Conservation (phyloP, 2,113 vertebrate genomes). For the Bombycilla garrulus region DNA sequence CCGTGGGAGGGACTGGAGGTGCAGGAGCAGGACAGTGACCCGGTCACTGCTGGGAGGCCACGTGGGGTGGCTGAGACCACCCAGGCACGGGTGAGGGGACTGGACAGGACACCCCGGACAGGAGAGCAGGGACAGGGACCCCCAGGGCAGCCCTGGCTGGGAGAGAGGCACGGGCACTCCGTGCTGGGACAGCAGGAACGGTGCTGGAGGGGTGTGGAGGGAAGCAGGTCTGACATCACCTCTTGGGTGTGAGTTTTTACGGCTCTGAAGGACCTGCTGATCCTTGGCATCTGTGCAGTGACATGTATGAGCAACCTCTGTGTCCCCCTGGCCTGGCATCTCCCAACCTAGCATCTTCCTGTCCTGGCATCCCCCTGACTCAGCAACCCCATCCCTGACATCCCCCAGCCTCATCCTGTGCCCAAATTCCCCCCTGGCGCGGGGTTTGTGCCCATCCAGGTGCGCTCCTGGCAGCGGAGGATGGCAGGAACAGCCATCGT, state of each 20-base stretch:
- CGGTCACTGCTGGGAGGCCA: not conserved
- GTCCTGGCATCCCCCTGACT: no score
- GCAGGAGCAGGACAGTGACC: not conserved
- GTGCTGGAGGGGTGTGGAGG: not conserved
- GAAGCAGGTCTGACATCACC: fast-evolving
- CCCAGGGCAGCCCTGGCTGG: not conserved
- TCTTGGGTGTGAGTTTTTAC: not conserved
- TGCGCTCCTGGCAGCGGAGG: not conserved
- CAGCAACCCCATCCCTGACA: fast-evolving
- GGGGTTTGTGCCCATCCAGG: not conserved
- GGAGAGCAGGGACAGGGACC: not conserved
- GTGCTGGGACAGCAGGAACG: fast-evolving
- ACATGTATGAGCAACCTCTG: not conserved
- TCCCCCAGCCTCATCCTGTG: not conserved
- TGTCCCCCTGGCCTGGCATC: not conserved
- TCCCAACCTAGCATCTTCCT: not conserved
- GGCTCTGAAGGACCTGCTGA: not conserved
- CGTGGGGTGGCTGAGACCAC: not conserved
- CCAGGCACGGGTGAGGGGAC: not conserved
- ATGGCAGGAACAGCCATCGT: not conserved
- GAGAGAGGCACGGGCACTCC: fast-evolving
- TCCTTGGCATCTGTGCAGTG: not conserved
- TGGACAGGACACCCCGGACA: fast-evolving
- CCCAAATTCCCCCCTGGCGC: fast-evolving
- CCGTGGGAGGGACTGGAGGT: fast-evolving